These are phyloP conservation scores for Ammospiza maritima DNA, from an alignment of 2,797 vertebrate genomes.

Conservation along the genomic window DNA sequence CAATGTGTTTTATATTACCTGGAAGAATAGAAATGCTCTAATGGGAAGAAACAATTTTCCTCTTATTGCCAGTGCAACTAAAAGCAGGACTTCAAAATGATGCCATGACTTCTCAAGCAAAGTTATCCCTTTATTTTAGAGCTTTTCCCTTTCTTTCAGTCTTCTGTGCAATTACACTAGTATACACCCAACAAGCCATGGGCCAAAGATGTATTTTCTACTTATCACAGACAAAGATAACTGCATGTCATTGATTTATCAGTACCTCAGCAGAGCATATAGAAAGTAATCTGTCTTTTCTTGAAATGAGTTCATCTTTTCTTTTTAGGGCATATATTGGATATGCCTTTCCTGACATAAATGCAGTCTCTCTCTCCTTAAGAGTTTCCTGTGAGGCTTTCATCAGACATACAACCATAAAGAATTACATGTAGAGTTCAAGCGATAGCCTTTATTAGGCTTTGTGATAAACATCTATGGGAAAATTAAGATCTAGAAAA, in stretches of 20 bases:
- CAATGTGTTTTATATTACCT: constrained; percentile 81
- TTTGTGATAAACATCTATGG: not conserved
- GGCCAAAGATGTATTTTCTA: not conserved
- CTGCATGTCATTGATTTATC: not conserved
- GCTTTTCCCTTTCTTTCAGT: not conserved
- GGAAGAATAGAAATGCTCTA: constrained; percentile 71
- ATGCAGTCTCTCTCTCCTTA: not conserved
- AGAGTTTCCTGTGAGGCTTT: not conserved
- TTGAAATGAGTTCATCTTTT: not conserved
- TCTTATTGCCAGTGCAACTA: constrained; percentile 62
- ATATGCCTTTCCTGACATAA: not conserved
- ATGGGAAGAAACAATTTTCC: constrained; percentile 69
- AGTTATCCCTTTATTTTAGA: constrained; percentile 5
- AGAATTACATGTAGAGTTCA: not conserved
- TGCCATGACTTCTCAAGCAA: constrained; percentile 22
- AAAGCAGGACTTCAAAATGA: constrained; percentile 62
- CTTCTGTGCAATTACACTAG: not conserved
- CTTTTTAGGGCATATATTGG: not conserved
- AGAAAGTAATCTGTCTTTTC: not conserved
- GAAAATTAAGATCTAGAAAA: not conserved
- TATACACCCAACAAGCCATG: not conserved
- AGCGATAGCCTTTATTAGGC: not conserved
- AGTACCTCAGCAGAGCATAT: not conserved
- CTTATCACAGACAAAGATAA: not conserved
- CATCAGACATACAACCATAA: not conserved